Conservation (phyloP, 1,140 invertebrate species). For the Arion vulgaris region DNA sequence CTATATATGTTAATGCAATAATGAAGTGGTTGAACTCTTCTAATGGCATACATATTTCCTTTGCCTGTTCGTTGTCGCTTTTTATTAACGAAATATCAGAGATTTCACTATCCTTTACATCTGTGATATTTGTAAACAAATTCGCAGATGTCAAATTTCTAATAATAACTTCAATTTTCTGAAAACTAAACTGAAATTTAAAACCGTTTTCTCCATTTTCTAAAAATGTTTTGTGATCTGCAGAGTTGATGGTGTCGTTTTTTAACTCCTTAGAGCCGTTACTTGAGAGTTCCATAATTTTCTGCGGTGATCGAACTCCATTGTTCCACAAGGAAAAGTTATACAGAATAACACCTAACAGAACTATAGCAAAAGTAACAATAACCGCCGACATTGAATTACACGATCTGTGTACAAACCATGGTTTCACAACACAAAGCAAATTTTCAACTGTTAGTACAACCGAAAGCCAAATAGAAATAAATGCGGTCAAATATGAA, state of each 20-base stretch:
- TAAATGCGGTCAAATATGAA: constrained; percentile 57
- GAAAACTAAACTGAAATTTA: background rate
- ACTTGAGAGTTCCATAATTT: background rate
- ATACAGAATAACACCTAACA: constrained; percentile 10
- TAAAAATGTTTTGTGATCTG: too few species aligned
- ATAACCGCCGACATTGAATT: constrained; percentile 26
- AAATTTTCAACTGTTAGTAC: constrained; percentile 47
- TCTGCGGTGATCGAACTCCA: background rate
- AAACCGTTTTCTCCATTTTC: too few species aligned
- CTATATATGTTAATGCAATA: constrained; percentile 73
- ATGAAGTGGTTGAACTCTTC: constrained; percentile 5
- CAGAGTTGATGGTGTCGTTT: too few species aligned
- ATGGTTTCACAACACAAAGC: constrained; percentile 57
- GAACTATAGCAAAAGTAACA: background rate
- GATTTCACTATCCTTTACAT: too few species aligned
- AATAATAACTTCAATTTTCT: constrained; percentile 48
- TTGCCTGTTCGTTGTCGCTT: background rate
- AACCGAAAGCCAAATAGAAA: constrained; percentile 67
- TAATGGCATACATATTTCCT: background rate
- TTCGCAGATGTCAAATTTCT: constrained; percentile 56
- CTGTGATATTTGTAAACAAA: too few species aligned
- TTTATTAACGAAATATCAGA: too few species aligned
- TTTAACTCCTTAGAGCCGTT: too few species aligned
- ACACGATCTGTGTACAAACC: constrained; percentile 34
- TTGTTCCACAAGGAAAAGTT: constrained; percentile 34